Base-by-base conservation (phyloP, 2,797 vertebrate genomes). In the Erithacus rubecula region DNA sequence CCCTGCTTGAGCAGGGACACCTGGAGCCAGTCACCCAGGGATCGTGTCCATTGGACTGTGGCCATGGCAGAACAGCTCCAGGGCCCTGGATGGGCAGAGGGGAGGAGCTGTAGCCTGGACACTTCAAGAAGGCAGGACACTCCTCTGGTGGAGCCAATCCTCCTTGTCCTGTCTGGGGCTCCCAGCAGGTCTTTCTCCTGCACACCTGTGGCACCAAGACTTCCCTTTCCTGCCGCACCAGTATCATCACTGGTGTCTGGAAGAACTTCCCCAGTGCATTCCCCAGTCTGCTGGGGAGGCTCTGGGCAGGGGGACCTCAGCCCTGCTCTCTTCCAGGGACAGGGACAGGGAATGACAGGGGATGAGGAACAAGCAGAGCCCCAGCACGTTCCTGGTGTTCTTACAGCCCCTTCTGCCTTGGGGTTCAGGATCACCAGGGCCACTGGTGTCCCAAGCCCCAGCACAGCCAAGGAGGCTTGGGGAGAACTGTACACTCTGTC, bases 261-360 rank as follows among this genome's bases (percentile, higher is more conserved):
- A 87, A 59, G 12, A 76, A 51, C 0, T 0, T 74, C 6, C 23
- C 20, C 36, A 21, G 10, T 12, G 4, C 0, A 0, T 47, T 24
- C 26, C 29, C 12, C 30, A 55, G 10, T 53, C 29, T 74, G 10
- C 65, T 78, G 74, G 15, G 20, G 21, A 83, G 16, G 49, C n/a
- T 51, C 44, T 56, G 77, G 24, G 21, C 27, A 29, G 43, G 8
- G 22, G 4, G 4, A 3, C 11, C 17, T 79, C 44, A 55, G 16
- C 8, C 30, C 43, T 62, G 41, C 23, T 44, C 23, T 67, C 23
- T 69, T 68, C 44, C 56, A 85, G 30, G 4, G 4, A 34, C 20
- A 52, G 43, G 23, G 41, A 15, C 49, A 93, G 23, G 39, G 32
- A 72, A 49, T 16, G 24, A 17, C 39, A 32, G 37, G 26, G 43